A percentile compares a stretch with the other conserved stretches of the same genome.
These are phyloP conservation scores for Ranitomeya variabilis DNA, from an alignment of 2,113 vertebrate species.

Conservation along the genomic window DNA sequence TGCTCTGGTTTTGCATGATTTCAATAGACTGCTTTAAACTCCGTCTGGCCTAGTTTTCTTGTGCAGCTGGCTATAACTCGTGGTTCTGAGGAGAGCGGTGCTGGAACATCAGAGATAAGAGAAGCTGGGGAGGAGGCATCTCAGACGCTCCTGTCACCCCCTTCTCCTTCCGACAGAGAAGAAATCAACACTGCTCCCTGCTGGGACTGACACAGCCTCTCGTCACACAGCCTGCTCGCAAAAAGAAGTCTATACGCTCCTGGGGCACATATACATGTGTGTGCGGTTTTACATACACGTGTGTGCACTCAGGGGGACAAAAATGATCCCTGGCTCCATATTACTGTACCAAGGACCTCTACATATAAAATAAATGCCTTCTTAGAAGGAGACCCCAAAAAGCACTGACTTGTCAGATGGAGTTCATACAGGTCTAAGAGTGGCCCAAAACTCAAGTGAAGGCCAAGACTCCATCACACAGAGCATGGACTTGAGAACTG, in stretches of 20 bases:
- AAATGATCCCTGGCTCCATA: background rate
- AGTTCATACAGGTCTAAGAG: too few species aligned
- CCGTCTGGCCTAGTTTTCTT: slow-evolving; percentile 54
- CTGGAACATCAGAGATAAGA: slow-evolving; percentile 55
- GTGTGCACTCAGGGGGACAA: background rate
- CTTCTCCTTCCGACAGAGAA: slow-evolving; percentile 14
- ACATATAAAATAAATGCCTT: background rate
- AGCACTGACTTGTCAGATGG: background rate
- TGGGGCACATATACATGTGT: background rate
- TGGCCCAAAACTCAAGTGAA: too few species aligned
- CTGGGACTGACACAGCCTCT: slow-evolving; percentile 50
- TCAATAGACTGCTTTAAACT: slow-evolving; percentile 23
- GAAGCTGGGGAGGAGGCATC: slow-evolving; percentile 8
- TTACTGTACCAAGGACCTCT: background rate
- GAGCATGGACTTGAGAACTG: too few species aligned
- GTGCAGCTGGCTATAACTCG: slow-evolving; percentile 53
- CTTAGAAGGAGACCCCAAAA: background rate
- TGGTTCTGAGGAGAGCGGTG: slow-evolving; percentile 32
- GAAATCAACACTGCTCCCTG: slow-evolving; percentile 48
- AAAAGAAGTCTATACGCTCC: background rate
- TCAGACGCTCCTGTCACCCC: slow-evolving; percentile 19
- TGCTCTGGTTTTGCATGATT: slow-evolving; percentile 21
- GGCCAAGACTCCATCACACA: too few species aligned
- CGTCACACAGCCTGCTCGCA: slow-evolving; percentile 42
- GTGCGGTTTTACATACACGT: background rate